Evolutionary conservation across 1,140 invertebrate genomes (phyloP), one percentile per base, ranked within the genome.

Genomic region (Andrena cerasifolii): DNA sequence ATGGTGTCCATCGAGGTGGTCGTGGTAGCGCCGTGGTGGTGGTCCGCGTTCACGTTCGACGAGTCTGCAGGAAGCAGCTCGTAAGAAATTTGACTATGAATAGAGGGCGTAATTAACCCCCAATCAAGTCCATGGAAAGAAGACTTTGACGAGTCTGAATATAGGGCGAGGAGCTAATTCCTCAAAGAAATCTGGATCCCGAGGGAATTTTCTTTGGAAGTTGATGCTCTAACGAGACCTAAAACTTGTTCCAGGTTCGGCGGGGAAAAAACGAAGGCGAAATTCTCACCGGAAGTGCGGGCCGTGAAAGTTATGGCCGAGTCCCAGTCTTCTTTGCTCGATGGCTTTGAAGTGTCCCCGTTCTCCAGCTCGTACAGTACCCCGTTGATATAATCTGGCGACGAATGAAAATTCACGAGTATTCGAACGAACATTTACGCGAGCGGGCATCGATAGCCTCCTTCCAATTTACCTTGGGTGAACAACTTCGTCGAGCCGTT

Each of bases 271-370:
- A 16, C 14, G 24, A 1, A 31, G 4, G 18, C 54, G 18, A 43
- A 51, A 21, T 74, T 49, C 95, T 95, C 95, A 97, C 96, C 95
- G 89, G 95, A 95, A 89, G 95, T 95, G 93, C 96, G 96, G 56
- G 96, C 96, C 80, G 96, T 97, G 90, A 97, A 98, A 80, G 96
- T 97, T 82, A 97, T 97, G 84, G 96, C 96, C 88, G 95, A 96
- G 88, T 97, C 97, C 95, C 95, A 96, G 84, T 97, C 96, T 71
- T 96, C 95, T 80, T 93, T 94, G 66, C 88, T 92, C 10, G 92
- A 90, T 75, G 94, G 94, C 16, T 93, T 93, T 66, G 93, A 94
- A 56, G 91, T 92, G 33, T 94, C 94, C 10, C 88, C 90, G 83
- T 96, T 95, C 76, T 94, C 93, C 72, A 95, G 93, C 92, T 96